phyloP scores from a whole-genome alignment of 2,797 vertebrate species.

The Meda fulgida region DNA sequence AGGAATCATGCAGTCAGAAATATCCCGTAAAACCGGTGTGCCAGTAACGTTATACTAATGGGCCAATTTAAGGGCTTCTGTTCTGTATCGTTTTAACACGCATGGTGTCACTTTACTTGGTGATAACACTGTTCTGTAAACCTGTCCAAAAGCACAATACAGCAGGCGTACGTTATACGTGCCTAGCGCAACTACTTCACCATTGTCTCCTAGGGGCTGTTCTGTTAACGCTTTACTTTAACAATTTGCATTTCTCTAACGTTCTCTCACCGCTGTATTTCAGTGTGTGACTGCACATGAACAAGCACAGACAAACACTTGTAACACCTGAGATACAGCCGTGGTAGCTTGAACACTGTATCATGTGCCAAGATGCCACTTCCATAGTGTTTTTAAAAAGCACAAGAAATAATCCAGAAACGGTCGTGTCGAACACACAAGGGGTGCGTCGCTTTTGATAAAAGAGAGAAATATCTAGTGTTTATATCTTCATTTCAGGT shows the following conservation, averaged over 20 bases:
- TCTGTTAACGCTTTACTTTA: not conserved
- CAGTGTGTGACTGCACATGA: conserved; percentile 20
- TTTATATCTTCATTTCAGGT: conserved; percentile 47
- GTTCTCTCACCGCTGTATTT: conserved; percentile 8
- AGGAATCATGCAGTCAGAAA: conserved; percentile 45
- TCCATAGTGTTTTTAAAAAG: conserved; percentile 36
- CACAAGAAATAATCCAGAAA: conserved; percentile 50
- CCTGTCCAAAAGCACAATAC: conserved; percentile 63
- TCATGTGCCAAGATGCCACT: conserved; percentile 33
- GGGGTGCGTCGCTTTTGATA: conserved; percentile 53
- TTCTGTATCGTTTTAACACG: conserved; percentile 52
- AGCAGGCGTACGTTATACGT: conserved; percentile 42
- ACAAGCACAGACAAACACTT: conserved; percentile 37
- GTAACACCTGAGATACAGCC: conserved; percentile 30
- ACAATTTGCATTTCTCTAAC: not conserved
- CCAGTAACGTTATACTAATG: conserved; percentile 56
- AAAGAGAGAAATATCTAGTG: conserved; percentile 50
- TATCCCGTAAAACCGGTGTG: conserved; percentile 46
- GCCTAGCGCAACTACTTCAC: conserved; percentile 36
- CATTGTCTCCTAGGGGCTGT: not conserved
- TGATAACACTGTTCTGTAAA: conserved; percentile 52
- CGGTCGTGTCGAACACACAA: conserved; percentile 42
- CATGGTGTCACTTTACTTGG: conserved; percentile 49
- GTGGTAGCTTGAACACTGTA: conserved; percentile 14
- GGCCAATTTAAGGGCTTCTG: conserved; percentile 62